phyloP scores from a whole-genome alignment of 2,797 vertebrate genomes.

The Carcharodon carcharias region DNA sequence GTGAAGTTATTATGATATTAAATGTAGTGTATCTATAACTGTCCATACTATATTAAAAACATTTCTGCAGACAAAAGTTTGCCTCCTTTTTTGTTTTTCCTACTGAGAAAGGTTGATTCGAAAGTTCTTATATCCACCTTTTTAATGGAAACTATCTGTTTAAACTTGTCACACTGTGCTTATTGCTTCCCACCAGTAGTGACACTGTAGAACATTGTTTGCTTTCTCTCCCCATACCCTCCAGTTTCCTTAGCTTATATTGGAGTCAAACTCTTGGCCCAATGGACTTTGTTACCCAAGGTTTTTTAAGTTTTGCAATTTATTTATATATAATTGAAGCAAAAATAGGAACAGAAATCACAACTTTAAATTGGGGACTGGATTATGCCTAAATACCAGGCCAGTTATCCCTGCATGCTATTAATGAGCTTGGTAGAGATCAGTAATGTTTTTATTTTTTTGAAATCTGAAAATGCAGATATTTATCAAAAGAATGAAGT shows the following conservation, averaged over 20 bases:
- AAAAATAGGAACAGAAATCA: neutral
- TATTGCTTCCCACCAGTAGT: neutral
- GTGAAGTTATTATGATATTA: neutral
- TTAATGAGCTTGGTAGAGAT: too few relatives aligned
- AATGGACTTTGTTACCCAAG: neutral
- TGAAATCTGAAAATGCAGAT: too few relatives aligned
- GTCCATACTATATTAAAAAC: neutral
- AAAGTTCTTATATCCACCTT: neutral
- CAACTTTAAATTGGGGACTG: neutral
- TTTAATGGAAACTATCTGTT: neutral
- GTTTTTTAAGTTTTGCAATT: neutral
- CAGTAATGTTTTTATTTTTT: too few relatives aligned
- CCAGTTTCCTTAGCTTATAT: neutral
- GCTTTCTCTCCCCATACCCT: neutral
- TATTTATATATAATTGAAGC: neutral
- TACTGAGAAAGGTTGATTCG: too few relatives aligned
- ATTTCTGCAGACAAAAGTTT: too few relatives aligned
- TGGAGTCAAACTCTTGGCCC: neutral
- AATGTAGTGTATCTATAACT: neutral
- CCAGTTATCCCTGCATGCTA: neutral
- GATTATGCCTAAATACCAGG: neutral
- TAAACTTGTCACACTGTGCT: neutral
- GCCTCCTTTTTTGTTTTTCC: too few relatives aligned
- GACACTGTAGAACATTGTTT: neutral
- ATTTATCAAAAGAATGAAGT: too few relatives aligned